Evolutionary conservation across 2,797 vertebrate species (phyloP), one percentile per base, ranked within the genome.

Genomic region (Rhyacichthys aspro): DNA sequence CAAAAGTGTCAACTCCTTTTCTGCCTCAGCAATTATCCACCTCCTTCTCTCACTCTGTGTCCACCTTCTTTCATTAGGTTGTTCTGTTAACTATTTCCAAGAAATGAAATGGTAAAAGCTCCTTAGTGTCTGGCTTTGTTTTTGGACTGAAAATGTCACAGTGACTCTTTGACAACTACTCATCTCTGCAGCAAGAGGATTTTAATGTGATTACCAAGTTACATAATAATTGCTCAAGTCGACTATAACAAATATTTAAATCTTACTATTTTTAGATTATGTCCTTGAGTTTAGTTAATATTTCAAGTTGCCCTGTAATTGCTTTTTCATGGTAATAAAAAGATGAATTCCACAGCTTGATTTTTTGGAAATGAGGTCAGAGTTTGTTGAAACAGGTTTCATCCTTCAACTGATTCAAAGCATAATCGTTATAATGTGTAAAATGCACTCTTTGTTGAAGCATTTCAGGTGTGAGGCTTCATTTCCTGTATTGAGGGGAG

Each of bases 1-100:
- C 74, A 72, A 70, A 78, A 71, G 74, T 76, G 64, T 67, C 60
- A 57, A 45, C 67, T 80, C 62, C 56, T 57, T 52, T 67, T 70
- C 63, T 63, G 50, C 52, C 57, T 38, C 59, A 8, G 41, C 63
- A 75, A 74, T 79, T 79, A 84, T 80, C 65, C 48, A n/a, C 68
- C 62, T 59, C 46, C 46, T 33, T 18, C 37, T 45, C 38, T 38
- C 18, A 15, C 55, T 62, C 41, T 76, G 49, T 6, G 1, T 55
- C 39, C 50, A 65, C 33, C 53, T 58, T 14, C 66, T 61, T 16
- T 11, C 56, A 59, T 72, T 15, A 69, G 76, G 57, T 55, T 34
- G 11, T 56, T 52, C 38, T 11, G 11, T 67, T 52, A 33, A 60
- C 55, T 87, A 53, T 82, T 55, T 67, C 84, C 54, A 28, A 28